Evolutionary conservation across 1,140 invertebrate genomes (phyloP).

Genomic region (Brachionus manjavacas): DNA sequence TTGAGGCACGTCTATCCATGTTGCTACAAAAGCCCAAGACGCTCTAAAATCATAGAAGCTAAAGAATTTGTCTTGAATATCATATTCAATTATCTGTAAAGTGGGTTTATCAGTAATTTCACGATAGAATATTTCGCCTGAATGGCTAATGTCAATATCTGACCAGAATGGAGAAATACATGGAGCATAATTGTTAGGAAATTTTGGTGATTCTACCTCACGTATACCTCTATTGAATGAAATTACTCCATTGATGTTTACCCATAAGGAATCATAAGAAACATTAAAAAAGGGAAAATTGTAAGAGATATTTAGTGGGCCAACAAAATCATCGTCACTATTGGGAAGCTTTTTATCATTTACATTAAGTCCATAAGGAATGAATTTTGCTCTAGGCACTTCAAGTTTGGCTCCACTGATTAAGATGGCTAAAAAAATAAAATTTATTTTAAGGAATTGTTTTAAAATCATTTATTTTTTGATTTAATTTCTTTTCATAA

Average conservation of each 20-base stretch:
- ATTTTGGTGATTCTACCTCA: neutral
- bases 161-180: neutral
- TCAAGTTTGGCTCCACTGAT: neutral
- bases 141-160: neutral
- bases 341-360: neutral
- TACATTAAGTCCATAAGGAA: neutral
- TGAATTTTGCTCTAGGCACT: neutral
- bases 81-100: neutral
- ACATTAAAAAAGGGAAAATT: neutral
- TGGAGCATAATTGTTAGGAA: neutral
- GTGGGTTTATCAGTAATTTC: neutral
- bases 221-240: neutral
- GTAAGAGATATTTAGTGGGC: neutral
- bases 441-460: too few relatives aligned
- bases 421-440: neutral
- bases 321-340: neutral
- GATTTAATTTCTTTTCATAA: too few relatives aligned
- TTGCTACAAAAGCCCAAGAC: constrained; percentile 8
- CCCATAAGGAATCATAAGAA: neutral
- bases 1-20: neutral
- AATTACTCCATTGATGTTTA: constrained; percentile 12
- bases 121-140: neutral
- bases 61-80: neutral
- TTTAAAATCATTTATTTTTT: too few relatives aligned
- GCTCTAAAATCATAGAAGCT: neutral